These are phyloP conservation scores for Tangara arthus DNA, from an alignment of 2,797 vertebrate species.

Conservation along the genomic window DNA sequence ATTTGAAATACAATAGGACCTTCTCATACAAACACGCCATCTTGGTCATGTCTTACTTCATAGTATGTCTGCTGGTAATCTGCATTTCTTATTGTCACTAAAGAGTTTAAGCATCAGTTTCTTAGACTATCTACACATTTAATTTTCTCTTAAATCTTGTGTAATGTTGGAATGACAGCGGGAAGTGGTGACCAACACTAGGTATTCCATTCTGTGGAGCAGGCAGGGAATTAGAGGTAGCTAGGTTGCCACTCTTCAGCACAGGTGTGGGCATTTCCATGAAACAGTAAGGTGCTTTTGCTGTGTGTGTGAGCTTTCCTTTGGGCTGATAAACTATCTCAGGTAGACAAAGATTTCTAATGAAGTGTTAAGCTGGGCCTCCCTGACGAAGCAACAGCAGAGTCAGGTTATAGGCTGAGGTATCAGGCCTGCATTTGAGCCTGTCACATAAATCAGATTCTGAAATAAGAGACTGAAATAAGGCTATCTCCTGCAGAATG, in stretches of 20 bases:
- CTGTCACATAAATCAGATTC: neutral
- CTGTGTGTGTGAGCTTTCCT: neutral
- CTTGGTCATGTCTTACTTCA: neutral
- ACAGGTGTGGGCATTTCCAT: neutral
- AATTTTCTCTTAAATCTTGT: neutral
- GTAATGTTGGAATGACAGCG: neutral
- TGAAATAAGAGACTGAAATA: neutral
- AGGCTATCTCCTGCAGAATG: neutral
- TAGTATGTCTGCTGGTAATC: neutral
- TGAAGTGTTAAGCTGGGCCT: neutral
- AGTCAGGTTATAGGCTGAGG: neutral
- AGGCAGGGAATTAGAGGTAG: neutral
- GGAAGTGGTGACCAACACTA: neutral
- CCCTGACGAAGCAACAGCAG: neutral
- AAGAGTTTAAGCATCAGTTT: neutral
- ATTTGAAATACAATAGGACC: neutral
- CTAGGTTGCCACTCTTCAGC: neutral
- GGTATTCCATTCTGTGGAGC: neutral
- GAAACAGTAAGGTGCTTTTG: neutral
- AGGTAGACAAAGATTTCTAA: neutral
- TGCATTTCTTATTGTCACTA: neutral
- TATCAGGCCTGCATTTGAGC: neutral
- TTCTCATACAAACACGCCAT: neutral
- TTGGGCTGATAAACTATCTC: neutral
- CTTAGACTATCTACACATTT: neutral